Evolutionary conservation across 1,140 invertebrate genomes (phyloP).

Genomic region (Neodiprion lecontei): DNA sequence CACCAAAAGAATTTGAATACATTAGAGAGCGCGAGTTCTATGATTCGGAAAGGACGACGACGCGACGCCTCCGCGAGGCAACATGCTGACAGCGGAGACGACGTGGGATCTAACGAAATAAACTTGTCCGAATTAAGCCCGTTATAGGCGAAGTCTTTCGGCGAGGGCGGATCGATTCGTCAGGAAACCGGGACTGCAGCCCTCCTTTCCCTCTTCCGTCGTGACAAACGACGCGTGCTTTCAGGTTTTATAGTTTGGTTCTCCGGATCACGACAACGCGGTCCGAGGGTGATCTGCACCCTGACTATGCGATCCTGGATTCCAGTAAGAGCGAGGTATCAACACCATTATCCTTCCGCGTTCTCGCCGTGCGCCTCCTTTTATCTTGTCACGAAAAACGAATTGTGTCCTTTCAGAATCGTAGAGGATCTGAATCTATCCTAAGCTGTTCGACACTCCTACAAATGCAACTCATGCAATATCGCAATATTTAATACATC

Average conservation of each 20-base stretch:
- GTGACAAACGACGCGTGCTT: slow-evolving; percentile 4
- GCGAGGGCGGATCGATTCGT: neutral
- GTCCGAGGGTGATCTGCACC: neutral
- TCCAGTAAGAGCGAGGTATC: neutral
- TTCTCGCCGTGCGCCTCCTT: neutral
- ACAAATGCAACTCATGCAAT: neutral
- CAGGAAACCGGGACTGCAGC: neutral
- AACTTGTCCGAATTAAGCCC: slow-evolving; percentile 3
- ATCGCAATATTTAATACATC: neutral
- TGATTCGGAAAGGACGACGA: neutral
- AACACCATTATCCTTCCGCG: neutral
- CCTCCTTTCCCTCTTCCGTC: neutral
- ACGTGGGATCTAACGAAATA: neutral
- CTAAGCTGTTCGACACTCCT: neutral
- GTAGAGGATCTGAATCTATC: neutral
- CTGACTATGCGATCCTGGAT: neutral
- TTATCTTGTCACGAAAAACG: neutral
- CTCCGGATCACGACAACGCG: neutral
- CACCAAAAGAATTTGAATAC: slow-evolving; percentile 4
- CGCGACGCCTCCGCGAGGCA: neutral
- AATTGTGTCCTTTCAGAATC: neutral
- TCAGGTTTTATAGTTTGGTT: neutral
- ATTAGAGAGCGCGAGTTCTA: slow-evolving; percentile 2
- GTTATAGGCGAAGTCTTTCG: neutral
- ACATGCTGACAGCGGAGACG: neutral